Evolutionary conservation across 2,113 vertebrate species (phyloP), one percentile per base, ranked within the genome.

Genomic region (Eubucco bourcierii): DNA sequence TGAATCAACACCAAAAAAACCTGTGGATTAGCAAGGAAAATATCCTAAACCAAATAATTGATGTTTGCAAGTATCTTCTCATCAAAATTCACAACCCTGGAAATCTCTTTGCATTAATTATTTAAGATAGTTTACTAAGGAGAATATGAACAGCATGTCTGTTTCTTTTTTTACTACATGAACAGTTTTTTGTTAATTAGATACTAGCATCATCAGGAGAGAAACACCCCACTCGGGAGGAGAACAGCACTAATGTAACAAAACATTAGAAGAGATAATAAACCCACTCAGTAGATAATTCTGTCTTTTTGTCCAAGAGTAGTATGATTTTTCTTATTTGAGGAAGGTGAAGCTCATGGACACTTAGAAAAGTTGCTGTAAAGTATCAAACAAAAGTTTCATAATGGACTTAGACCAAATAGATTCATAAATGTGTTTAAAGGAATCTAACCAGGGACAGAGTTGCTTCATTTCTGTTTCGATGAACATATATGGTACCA

Each of bases 91-190:
- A 86, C 75, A 91, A 64, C 53, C 33, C 58, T 91, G 39, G 34
- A 90, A 80, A 37, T 83, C 90, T 96, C 71, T 90, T 87, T 92
- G 81, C 81, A 94, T 96, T 92, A 94, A 96, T 96, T 89, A 96
- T 96, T 96, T 88, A 92, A 65, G 84, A 94, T 77, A 94, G 68
- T 94, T 95, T 94, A 96, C 89, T 85, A 96, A 83, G 80, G 76
- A 94, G 84, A 96, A 94, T 91, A 94, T 68, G 81, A 96, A 95
- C 89, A 90, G 79, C 72, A 60, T 61, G 65, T 39, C 84, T 83
- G 63, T 59, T 88, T 60, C 56, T 80, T 82, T 92, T 94, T 95
- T 96, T 88, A 93, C 68, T 64, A 94, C 84, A 95, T 72, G 81
- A 95, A 94, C 87, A 90, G 91, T 29, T 93, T 95, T 81, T 88